These are phyloP conservation scores for Enteromius fasciolatus DNA, from an alignment of 2,797 vertebrate genomes.

Conservation along the genomic window DNA sequence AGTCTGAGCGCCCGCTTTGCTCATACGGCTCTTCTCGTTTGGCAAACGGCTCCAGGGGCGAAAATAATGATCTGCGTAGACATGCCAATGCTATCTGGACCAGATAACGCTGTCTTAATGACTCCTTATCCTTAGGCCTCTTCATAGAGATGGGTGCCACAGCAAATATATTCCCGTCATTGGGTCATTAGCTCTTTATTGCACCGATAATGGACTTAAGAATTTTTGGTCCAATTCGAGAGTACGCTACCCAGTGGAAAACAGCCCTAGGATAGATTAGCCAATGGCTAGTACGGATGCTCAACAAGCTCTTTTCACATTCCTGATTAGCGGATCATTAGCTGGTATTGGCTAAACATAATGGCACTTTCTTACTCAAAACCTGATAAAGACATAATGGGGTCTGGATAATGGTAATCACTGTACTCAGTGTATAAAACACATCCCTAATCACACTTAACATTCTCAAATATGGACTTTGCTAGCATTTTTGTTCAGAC, in stretches of 20 bases:
- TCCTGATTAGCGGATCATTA: constrained; percentile 54
- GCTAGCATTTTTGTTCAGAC: background rate
- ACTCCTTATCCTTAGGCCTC: constrained; percentile 77
- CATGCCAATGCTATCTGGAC: constrained; percentile 80
- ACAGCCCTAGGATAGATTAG: constrained; percentile 60
- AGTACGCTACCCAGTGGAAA: constrained; percentile 53
- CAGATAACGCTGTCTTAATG: constrained; percentile 80
- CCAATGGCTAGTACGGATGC: constrained; percentile 51
- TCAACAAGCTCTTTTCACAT: constrained; percentile 38
- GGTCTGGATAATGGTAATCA: constrained; percentile 4
- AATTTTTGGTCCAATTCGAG: constrained; percentile 65
- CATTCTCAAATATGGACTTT: background rate
- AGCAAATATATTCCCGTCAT: constrained; percentile 74
- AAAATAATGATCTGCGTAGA: constrained; percentile 83
- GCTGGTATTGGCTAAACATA: constrained; percentile 57
- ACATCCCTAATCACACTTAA: background rate
- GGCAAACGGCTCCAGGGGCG: constrained; percentile 78
- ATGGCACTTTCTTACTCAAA: constrained; percentile 49
- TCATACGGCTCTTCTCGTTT: constrained; percentile 64
- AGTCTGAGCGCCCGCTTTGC: constrained; percentile 63
- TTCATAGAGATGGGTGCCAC: constrained; percentile 71
- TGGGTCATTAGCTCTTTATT: constrained; percentile 78
- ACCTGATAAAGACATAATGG: constrained; percentile 33
- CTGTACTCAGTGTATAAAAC: constrained; percentile 1
- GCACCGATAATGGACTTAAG: constrained; percentile 69